Evolutionary conservation across 2,888 invertebrate species (phyloP).

Genomic region (Dromius quadrimaculatus): DNA sequence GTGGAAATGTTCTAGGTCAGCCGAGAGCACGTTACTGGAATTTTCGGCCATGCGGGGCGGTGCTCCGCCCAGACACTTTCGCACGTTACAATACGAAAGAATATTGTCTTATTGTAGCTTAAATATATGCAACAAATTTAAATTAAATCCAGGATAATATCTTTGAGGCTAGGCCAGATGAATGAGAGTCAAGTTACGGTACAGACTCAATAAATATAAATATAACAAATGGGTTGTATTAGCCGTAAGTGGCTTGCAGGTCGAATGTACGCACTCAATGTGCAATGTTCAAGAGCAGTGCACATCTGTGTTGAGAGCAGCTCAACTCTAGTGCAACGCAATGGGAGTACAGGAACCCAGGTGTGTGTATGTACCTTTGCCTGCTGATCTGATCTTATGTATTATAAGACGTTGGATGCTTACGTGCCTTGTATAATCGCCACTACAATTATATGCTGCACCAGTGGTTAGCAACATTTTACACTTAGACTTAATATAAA

Average conservation of each 20-base stretch:
- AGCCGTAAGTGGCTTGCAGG: no score
- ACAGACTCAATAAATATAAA: conserved; percentile 25
- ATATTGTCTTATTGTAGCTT: no score
- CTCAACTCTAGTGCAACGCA: neutral
- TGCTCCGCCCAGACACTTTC: no score
- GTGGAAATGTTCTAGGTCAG: no score
- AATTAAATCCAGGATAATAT: no score
- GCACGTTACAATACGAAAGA: no score
- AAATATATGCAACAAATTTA: no score
- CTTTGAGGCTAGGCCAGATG: no score
- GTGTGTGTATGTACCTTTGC: conserved; percentile 12
- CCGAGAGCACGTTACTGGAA: no score
- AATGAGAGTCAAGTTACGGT: conserved; percentile 11
- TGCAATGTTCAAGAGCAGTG: neutral
- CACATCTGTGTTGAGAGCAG: conserved; percentile 18
- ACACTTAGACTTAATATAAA: no score
- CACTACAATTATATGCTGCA: conserved; percentile 19
- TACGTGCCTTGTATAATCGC: conserved; percentile 21
- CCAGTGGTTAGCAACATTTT: neutral
- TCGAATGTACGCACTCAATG: neutral
- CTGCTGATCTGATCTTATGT: conserved; percentile 36
- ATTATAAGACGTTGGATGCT: conserved; percentile 18
- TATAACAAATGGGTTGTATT: conserved; percentile 36
- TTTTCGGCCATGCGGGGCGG: no score
- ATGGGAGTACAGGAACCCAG: neutral